Evolutionary conservation across 2,113 vertebrate genomes (phyloP).

Genomic region (Myrmecophaga tridactyla): DNA sequence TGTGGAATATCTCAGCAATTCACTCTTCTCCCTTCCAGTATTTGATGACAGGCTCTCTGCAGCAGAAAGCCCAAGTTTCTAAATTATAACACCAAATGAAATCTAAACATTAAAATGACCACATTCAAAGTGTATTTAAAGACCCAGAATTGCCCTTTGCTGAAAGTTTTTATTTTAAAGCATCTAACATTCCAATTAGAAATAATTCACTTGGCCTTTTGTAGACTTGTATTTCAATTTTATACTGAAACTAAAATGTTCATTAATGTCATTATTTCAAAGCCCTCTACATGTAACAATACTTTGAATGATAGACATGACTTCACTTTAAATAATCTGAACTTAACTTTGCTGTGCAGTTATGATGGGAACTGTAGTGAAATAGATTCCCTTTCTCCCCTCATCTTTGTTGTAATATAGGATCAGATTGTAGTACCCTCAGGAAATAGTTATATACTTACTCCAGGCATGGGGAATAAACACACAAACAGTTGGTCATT

Average conservation of each 20-base stretch:
- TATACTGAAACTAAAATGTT: slow-evolving; percentile 7
- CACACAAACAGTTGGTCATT: neutral
- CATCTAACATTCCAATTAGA: neutral
- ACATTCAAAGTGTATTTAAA: neutral
- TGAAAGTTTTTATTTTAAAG: slow-evolving; percentile 12
- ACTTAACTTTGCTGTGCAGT: neutral
- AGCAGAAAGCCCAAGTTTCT: neutral
- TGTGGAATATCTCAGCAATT: neutral
- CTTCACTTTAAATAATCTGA: neutral
- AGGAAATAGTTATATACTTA: neutral
- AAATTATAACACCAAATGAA: neutral
- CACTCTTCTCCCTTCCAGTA: neutral
- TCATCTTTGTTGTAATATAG: neutral
- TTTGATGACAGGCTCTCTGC: neutral
- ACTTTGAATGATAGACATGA: neutral
- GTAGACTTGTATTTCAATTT: neutral
- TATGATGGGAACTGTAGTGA: neutral
- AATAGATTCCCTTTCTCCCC: neutral
- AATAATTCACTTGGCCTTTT: neutral
- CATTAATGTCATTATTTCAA: slow-evolving; percentile 7
- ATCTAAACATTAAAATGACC: neutral
- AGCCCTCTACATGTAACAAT: neutral
- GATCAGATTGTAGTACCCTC: neutral
- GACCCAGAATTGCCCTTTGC: neutral
- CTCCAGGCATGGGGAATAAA: neutral